Evolutionary conservation across 2,113 vertebrate genomes (phyloP).

Genomic region (Amphilophus citrinellus): DNA sequence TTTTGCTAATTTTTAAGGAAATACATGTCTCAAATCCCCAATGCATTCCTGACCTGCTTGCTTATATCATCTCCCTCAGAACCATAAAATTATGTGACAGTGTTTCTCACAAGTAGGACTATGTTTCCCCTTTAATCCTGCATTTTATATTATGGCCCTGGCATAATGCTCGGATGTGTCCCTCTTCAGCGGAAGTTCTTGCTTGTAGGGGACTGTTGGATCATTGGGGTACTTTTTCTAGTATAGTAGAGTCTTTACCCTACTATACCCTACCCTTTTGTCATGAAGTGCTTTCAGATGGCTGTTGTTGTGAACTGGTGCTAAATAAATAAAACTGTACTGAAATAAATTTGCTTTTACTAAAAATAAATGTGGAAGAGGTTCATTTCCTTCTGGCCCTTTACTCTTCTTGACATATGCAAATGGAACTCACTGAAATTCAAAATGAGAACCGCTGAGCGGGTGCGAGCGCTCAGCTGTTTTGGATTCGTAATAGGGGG

Average conservation of each 20-base stretch:
- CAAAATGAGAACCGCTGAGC: background rate
- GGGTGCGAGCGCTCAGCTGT: too few relatives aligned
- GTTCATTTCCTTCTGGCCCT: background rate
- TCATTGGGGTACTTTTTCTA: background rate
- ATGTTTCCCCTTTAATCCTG: conserved; percentile 9
- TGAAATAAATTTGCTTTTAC: background rate
- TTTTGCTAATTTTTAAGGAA: background rate
- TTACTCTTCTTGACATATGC: background rate
- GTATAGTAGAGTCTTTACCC: background rate
- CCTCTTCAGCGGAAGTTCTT: background rate
- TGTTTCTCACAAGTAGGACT: background rate
- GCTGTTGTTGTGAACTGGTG: background rate
- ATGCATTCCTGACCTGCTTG: background rate
- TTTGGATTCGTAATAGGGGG: too few relatives aligned
- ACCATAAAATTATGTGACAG: too few relatives aligned
- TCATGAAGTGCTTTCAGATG: background rate
- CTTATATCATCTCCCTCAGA: too few relatives aligned
- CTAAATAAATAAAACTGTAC: background rate
- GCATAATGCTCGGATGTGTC: background rate
- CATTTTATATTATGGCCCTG: background rate
- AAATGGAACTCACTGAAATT: background rate
- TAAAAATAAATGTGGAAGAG: background rate
- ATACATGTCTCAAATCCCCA: background rate
- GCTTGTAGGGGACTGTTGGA: background rate
- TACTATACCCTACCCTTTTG: background rate